A percentile compares a stretch with the other conserved stretches of the same genome.
phyloP scores from a whole-genome alignment of 2,113 vertebrate genomes.

The Lagopus leucura region DNA sequence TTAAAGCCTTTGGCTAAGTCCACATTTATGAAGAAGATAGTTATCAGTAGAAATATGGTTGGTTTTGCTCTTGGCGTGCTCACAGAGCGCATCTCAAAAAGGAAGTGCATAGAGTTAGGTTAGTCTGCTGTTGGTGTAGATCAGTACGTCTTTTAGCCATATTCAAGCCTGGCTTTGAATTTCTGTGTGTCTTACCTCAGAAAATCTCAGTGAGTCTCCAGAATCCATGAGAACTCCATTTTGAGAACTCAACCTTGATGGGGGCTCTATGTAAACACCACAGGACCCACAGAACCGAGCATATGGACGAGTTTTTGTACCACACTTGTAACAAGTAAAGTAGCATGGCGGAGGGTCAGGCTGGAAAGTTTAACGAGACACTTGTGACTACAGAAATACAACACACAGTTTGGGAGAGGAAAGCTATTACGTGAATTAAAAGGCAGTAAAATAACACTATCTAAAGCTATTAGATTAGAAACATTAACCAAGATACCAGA shows the following conservation, averaged over 20 bases:
- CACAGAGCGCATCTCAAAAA: background rate
- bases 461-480: background rate
- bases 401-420: background rate
- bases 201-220: background rate
- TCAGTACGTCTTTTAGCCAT: background rate
- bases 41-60: background rate
- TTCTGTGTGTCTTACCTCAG: constrained; percentile 55
- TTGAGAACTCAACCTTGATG: constrained; percentile 23
- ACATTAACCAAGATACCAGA: background rate
- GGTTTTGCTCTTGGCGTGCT: background rate
- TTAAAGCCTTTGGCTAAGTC: background rate
- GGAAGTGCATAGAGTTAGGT: background rate
- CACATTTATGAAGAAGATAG: background rate
- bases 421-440: background rate
- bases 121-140: background rate
- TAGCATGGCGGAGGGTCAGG: constrained; percentile 59
- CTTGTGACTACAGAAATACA: background rate
- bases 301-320: constrained; percentile 78
- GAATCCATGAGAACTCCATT: background rate
- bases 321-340: constrained; percentile 84
- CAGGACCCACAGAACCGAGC: constrained; percentile 86
- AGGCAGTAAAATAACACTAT: background rate
- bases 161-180: background rate
- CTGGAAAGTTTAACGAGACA: constrained; percentile 69
- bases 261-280: constrained; percentile 79